Conservation (phyloP, 2,113 vertebrate species). For the Ceratotherium simum region DNA sequence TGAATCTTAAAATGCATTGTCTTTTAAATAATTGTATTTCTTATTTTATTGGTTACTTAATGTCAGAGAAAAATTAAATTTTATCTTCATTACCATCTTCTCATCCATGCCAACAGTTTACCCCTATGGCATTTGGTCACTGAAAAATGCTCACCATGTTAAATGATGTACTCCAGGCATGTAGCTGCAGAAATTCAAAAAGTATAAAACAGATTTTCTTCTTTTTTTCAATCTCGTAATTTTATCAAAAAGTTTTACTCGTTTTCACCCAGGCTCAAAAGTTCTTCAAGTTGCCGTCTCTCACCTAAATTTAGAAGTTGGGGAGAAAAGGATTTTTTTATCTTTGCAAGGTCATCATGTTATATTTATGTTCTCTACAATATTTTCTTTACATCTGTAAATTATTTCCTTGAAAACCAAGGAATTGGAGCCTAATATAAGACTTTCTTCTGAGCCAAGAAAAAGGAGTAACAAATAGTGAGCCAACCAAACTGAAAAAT, state of each 20-base stretch:
- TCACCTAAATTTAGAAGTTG: background rate
- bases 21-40: background rate
- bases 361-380: background rate
- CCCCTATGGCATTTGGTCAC: background rate
- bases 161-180: background rate
- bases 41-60: background rate
- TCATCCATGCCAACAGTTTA: background rate
- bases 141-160: background rate
- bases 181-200: background rate
- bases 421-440: background rate
- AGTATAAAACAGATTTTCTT: background rate
- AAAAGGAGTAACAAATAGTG: no score
- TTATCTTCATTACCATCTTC: background rate
- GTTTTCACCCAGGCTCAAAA: background rate
- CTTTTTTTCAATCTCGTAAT: background rate
- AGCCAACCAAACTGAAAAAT: rapidly evolving
- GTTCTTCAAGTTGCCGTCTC: background rate
- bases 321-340: background rate
- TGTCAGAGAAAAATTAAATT: background rate
- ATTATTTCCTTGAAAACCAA: background rate
- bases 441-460: background rate
- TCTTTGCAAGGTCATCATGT: background rate
- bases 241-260: background rate
- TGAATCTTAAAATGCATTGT: background rate
- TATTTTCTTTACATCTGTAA: background rate